Percentiles rank a stretch among this genome's conserved stretches.
Evolutionary conservation across 1,140 invertebrate species (phyloP).

Genomic region (Pseudoatta argentina): DNA sequence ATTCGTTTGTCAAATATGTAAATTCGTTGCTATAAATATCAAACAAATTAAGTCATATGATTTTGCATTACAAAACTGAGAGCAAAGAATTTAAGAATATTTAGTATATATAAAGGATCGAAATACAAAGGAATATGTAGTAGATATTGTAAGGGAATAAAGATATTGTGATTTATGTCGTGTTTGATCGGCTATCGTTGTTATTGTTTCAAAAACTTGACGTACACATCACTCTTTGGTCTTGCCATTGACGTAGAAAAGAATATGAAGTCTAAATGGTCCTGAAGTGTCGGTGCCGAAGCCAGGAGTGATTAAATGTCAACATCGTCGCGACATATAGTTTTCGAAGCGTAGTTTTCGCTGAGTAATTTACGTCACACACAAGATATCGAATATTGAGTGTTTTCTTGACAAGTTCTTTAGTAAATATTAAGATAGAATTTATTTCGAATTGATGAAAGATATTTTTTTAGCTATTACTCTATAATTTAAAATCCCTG

Average conservation of each 20-base stretch:
- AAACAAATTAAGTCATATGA: background rate
- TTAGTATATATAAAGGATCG: background rate
- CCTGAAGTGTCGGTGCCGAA: slow-evolving; percentile 10
- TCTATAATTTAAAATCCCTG: background rate
- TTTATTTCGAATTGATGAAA: background rate
- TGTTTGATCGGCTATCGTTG: background rate
- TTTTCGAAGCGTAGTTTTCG: slow-evolving; percentile 43
- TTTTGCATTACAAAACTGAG: background rate
- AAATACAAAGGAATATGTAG: background rate
- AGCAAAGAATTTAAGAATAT: background rate
- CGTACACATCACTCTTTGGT: slow-evolving; percentile 3
- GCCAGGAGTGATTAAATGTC: slow-evolving; percentile 59
- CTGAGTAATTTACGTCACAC: slow-evolving; percentile 30
- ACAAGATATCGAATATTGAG: background rate
- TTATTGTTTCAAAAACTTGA: slow-evolving; percentile 37
- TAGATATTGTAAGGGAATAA: slow-evolving; percentile 65
- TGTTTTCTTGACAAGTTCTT: background rate
- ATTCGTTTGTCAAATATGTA: too few relatives aligned
- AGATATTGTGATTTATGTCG: slow-evolving; percentile 60
- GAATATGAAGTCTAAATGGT: slow-evolving; percentile 21
- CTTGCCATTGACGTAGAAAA: slow-evolving; percentile 40
- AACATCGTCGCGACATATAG: slow-evolving; percentile 37
- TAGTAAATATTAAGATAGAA: background rate
- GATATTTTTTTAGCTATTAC: background rate
- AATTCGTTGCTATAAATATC: too few relatives aligned